Percentiles rank a stretch among this genome's conserved stretches.
These are phyloP conservation scores for Temnothorax curvispinosus DNA, from an alignment of 1,140 invertebrate genomes.

Conservation along the genomic window DNA sequence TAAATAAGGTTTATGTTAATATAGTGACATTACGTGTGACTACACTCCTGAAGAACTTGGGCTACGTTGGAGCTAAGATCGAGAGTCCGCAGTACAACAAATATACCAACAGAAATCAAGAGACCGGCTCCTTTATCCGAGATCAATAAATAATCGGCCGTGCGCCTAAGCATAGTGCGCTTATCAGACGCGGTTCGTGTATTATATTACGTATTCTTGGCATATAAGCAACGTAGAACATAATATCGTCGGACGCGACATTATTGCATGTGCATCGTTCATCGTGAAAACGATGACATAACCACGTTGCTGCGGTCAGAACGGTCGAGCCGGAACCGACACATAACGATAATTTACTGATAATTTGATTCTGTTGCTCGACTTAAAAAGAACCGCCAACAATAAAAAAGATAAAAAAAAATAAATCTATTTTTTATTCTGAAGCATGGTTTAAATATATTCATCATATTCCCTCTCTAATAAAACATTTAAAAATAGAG, in stretches of 20 bases:
- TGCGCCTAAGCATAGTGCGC: not conserved
- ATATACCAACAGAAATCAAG: not conserved
- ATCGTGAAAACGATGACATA: conserved; percentile 62
- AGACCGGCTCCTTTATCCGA: conserved; percentile 35
- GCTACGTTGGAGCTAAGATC: not conserved
- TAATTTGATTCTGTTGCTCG: conserved; percentile 51
- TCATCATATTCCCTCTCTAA: too few relatives aligned
- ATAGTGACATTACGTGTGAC: conserved; percentile 7
- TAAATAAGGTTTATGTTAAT: conserved; percentile 41
- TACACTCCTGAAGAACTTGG: conserved; percentile 10
- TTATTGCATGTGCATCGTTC: conserved; percentile 36
- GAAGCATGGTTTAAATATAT: not conserved
- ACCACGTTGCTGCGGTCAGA: conserved; percentile 49
- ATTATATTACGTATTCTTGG: not conserved
- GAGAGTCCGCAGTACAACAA: not conserved
- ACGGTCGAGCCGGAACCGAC: conserved; percentile 13
- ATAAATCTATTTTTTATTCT: not conserved
- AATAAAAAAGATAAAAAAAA: not conserved
- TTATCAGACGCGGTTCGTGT: conserved; percentile 34
- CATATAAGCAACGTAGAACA: not conserved
- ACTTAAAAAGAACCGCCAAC: not conserved
- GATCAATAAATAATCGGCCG: conserved; percentile 46
- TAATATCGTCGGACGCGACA: too few relatives aligned
- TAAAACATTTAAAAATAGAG: too few relatives aligned
- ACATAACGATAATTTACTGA: conserved; percentile 54